Evolutionary conservation across 2,797 vertebrate genomes (phyloP), one percentile per base, ranked within the genome.

Genomic region (Salarias fasciatus): DNA sequence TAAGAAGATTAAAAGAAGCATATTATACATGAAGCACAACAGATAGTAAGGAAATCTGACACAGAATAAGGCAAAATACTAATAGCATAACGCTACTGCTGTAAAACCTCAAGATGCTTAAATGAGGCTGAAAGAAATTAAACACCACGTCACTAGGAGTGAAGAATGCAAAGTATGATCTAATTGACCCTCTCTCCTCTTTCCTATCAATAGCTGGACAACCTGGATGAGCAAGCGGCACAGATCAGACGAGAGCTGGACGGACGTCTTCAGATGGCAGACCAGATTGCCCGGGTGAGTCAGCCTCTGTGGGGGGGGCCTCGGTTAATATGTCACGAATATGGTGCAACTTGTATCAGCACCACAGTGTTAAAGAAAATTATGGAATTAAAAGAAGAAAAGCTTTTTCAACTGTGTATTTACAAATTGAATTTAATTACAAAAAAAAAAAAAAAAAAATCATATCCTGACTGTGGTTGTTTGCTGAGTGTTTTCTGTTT

Each of bases 251-350:
- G 98, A 0, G 98, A 99, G 75, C 87, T 99, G 79, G 98, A 99
- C 48, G 98, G 98, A 36, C 97, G 98, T 85, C 96, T 99, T 80
- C 98, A 99, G 89, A 99, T 99, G 98, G 98, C 98, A 8, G 98
- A 99, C 90, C 98, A 99, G 89, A 99, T 99, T 88, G 98, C 97
- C 70, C 94, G 97, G 94, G 98, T 99, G 93, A 97, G 92, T 88
- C 82, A 80, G 72, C 69, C 67, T 52, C 75, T 60, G 67, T 4
- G 10, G 74, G 68, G 69, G 46, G 44, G 29, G 38, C 72, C 12
- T 69, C 46, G 37, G 62, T 76, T 83, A 79, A 79, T 68, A 79
- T 84, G 73, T 67, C 45, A 44, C 31, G 71, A 75, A 68, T 78
- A 81, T 80, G 78, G 71, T 82, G 36, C 29, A 64, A 77, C 46